Percentiles rank a stretch among this genome's conserved stretches.
These are phyloP conservation scores for Amorpha juglandis DNA, from an alignment of 2,888 invertebrate species.

Conservation along the genomic window DNA sequence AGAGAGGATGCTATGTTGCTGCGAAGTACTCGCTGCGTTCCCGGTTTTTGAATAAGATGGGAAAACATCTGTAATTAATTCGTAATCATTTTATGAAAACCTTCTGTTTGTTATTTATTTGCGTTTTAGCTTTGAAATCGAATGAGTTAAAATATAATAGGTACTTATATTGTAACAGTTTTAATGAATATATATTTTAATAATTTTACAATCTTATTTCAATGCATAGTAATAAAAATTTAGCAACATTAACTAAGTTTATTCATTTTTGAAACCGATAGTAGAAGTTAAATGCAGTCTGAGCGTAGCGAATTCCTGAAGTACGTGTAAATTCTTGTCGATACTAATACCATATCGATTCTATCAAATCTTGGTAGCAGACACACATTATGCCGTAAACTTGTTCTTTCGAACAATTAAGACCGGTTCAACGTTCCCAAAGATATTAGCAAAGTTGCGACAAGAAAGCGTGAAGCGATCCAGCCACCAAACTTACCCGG, in stretches of 20 bases:
- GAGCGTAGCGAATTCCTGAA: neutral
- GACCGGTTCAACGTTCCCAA: slow-evolving; percentile 56
- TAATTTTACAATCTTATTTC: neutral
- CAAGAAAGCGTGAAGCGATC: slow-evolving; percentile 57
- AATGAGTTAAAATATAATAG: no score
- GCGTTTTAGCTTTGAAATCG: no score
- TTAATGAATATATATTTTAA: neutral
- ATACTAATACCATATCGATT: neutral
- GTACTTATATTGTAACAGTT: no score
- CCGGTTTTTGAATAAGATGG: no score
- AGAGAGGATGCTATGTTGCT: neutral
- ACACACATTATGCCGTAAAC: slow-evolving; percentile 44
- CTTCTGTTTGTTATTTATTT: no score
- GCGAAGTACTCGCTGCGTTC: no score
- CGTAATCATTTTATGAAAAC: no score
- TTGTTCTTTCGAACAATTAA: slow-evolving; percentile 57
- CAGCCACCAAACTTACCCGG: slow-evolving; percentile 62
- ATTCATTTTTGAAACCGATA: neutral
- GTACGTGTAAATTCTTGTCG: neutral
- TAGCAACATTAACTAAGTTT: neutral
- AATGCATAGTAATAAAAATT: neutral
- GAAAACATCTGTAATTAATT: no score
- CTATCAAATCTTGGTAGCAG: slow-evolving; percentile 30
- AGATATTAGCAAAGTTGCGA: slow-evolving; percentile 70
- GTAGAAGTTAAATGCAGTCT: neutral